Evolutionary conservation across 2,888 invertebrate species (phyloP).

Genomic region (Mylabris sibirica): DNA sequence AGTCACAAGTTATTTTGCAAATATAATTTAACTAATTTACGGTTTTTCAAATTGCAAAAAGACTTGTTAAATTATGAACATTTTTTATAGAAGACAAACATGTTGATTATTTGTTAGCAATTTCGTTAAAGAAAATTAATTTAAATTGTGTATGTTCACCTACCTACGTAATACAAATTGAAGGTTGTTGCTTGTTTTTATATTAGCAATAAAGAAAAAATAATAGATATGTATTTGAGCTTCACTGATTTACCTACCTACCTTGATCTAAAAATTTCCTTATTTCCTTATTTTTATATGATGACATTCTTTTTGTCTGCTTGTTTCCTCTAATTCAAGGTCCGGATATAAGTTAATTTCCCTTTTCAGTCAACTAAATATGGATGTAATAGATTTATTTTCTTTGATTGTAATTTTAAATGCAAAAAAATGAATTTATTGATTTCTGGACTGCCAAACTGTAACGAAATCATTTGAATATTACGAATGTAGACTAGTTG

Average conservation of each 20-base stretch:
- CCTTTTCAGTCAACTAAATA: not conserved
- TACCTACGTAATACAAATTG: too few species aligned
- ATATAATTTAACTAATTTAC: not conserved
- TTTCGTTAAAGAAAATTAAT: not conserved
- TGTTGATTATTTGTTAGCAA: not conserved
- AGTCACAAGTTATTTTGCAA: not conserved
- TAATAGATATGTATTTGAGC: not conserved
- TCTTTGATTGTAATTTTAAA: not conserved
- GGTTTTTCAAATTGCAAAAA: not conserved
- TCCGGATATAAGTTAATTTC: not conserved
- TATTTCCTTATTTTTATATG: not conserved
- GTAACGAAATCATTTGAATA: too few species aligned
- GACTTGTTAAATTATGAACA: not conserved
- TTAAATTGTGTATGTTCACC: not conserved
- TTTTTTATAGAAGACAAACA: not conserved
- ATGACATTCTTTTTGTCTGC: not conserved
- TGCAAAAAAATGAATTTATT: too few species aligned
- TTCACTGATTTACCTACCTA: not conserved
- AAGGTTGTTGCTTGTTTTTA: too few species aligned
- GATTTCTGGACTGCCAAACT: too few species aligned
- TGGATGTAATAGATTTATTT: not conserved
- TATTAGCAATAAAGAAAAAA: too few species aligned
- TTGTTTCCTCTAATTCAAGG: not conserved
- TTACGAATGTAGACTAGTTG: too few species aligned
- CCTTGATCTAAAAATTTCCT: constrained; percentile 1